Conservation (phyloP, 2,797 vertebrate species). For the Miopithecus talapoin region DNA sequence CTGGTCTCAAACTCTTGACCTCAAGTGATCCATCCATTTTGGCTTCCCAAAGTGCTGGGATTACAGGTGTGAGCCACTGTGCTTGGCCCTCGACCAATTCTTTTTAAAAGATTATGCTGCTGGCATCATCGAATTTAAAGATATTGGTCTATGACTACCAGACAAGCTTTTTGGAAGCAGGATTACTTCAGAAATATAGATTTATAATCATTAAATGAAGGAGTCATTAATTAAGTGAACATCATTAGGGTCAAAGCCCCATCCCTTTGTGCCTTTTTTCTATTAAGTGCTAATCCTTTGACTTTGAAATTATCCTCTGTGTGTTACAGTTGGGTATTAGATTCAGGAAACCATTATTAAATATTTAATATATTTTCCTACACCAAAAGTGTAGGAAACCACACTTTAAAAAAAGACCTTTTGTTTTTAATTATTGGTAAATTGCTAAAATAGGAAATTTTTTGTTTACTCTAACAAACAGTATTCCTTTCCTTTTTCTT, state of each 20-base stretch:
- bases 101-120: background rate
- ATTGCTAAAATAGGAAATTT: conserved; percentile 10
- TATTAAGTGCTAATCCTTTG: background rate
- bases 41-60: no score
- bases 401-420: background rate
- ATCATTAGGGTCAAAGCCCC: background rate
- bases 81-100: no score
- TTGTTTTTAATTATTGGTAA: conserved; percentile 28
- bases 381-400: background rate
- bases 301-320: background rate
- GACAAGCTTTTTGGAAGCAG: background rate
- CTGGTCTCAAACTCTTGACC: no score
- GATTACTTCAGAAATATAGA: background rate
- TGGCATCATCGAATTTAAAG: background rate
- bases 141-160: background rate
- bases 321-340: background rate
- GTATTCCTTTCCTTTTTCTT: background rate
- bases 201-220: background rate
- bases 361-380: background rate
- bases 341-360: background rate
- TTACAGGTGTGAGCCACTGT: no score
- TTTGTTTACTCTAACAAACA: background rate
- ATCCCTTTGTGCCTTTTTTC: background rate
- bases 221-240: background rate
- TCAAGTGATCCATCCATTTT: no score